Evolutionary conservation across 2,888 invertebrate genomes (phyloP).

Genomic region (Acronicta alni): DNA sequence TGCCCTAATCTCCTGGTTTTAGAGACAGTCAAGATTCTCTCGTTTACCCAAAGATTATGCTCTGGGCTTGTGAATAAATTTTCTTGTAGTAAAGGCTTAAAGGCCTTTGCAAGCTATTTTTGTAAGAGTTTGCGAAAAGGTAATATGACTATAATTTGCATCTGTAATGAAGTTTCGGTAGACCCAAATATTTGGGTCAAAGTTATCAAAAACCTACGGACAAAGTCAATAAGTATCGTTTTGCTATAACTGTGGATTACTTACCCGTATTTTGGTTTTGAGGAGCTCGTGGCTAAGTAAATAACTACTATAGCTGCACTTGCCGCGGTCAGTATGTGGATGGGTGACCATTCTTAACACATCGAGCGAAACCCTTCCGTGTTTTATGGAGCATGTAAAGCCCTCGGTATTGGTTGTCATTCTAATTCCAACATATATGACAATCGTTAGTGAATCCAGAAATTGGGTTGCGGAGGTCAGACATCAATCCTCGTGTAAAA

Average conservation of each 20-base stretch:
- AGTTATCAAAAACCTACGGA: not conserved
- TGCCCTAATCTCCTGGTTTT: conserved; percentile 36
- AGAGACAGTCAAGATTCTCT: conserved; percentile 8
- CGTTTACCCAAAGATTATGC: conserved; percentile 27
- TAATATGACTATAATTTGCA: not conserved
- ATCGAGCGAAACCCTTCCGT: too few relatives aligned
- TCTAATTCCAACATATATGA: too few relatives aligned
- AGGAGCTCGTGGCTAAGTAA: too few relatives aligned
- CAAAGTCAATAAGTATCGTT: not conserved
- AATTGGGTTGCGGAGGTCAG: too few relatives aligned
- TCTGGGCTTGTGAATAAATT: conserved; percentile 33
- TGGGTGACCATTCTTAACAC: too few relatives aligned
- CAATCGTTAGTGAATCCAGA: too few relatives aligned
- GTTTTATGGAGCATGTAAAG: too few relatives aligned
- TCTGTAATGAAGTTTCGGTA: not conserved
- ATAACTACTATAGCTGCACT: too few relatives aligned
- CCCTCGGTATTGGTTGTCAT: too few relatives aligned
- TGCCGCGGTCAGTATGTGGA: too few relatives aligned
- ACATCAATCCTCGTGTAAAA: too few relatives aligned
- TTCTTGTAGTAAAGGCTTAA: conserved; percentile 19
- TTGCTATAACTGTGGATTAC: not conserved
- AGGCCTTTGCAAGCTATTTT: not conserved
- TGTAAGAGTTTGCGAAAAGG: not conserved
- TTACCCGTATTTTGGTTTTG: too few relatives aligned
- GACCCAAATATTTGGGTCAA: not conserved